Percentiles rank a stretch among this genome's conserved stretches.
Conservation (phyloP, 2,797 vertebrate genomes). For the Onychomys leucogaster region DNA sequence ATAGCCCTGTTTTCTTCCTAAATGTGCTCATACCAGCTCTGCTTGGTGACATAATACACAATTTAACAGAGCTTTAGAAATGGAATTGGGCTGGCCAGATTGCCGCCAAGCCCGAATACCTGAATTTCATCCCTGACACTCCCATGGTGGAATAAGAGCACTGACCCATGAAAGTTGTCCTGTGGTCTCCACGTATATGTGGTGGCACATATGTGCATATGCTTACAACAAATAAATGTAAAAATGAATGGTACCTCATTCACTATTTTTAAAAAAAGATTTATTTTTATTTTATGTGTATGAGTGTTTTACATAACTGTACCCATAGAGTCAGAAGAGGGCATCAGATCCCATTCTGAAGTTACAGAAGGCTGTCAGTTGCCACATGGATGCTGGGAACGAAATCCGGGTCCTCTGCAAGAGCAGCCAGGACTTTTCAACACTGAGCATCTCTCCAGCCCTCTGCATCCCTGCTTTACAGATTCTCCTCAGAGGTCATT, state of each 20-base stretch:
- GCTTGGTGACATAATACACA: background rate
- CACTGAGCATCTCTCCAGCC: background rate
- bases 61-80: background rate
- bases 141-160: background rate
- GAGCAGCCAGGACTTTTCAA: background rate
- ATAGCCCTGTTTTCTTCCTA: no score
- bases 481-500: background rate
- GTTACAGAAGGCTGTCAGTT: background rate
- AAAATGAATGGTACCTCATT: background rate
- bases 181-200: no score
- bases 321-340: background rate
- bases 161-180: background rate
- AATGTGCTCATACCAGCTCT: background rate
- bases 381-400: background rate
- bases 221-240: background rate
- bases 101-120: no score
- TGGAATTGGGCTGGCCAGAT: background rate
- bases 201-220: no score
- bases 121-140: background rate
- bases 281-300: background rate
- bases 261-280: background rate
- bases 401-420: no score
- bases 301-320: background rate
- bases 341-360: background rate
- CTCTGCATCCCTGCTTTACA: background rate